phyloP scores from a whole-genome alignment of 2,888 invertebrate species.

The Steinernema carpocapsae region DNA sequence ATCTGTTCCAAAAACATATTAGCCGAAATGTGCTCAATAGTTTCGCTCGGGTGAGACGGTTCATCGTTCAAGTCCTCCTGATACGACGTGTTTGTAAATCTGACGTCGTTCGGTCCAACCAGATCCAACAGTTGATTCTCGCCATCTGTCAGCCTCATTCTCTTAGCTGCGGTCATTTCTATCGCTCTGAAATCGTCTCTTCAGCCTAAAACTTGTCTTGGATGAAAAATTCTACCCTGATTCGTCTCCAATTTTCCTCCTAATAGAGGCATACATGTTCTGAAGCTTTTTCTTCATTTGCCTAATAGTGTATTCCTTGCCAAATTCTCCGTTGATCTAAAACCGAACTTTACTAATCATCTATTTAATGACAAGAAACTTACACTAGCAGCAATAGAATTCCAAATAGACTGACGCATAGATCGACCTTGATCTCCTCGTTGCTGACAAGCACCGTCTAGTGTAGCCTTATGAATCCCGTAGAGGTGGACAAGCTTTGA shows the following conservation, averaged over 20 bases:
- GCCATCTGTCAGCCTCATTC: slow-evolving; percentile 8
- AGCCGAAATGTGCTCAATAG: not conserved
- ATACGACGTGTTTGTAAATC: not conserved
- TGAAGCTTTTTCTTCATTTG: slow-evolving; percentile 28
- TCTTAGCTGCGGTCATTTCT: slow-evolving; percentile 1
- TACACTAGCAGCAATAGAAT: not conserved
- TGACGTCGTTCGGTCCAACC: slow-evolving; percentile 21
- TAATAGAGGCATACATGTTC: slow-evolving; percentile 32
- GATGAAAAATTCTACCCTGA: not conserved
- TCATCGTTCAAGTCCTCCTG: not conserved
- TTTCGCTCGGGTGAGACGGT: not conserved
- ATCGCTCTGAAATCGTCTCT: not conserved
- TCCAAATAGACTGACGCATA: not conserved
- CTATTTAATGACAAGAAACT: not conserved
- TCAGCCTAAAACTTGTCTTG: not conserved
- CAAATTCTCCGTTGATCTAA: slow-evolving; percentile 15
- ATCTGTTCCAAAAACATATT: slow-evolving; percentile 13
- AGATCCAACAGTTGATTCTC: slow-evolving; percentile 30
- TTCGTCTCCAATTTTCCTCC: slow-evolving; percentile 20
- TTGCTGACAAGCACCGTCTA: not conserved
- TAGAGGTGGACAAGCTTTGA: slow-evolving; percentile 9
- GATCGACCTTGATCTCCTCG: slow-evolving; percentile 10
- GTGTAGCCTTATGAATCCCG: not conserved
- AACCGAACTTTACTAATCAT: not conserved
- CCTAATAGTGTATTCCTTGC: not conserved